These are phyloP conservation scores for Nemotelus nigrinus DNA, from an alignment of 2,888 invertebrate genomes.

Conservation along the genomic window DNA sequence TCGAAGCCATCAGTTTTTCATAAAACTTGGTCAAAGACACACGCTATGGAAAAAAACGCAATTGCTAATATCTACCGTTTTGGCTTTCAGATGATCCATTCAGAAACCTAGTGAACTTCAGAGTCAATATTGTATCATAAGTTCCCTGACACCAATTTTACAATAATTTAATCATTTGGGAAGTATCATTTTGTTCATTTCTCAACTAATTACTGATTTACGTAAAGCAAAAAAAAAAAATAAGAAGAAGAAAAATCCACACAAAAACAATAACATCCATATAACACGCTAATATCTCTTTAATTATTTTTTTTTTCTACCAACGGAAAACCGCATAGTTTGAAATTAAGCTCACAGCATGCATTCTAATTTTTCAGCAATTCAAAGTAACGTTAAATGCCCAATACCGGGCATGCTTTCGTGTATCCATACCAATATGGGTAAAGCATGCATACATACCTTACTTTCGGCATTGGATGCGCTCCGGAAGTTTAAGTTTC, in stretches of 20 bases:
- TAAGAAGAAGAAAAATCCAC: too few species aligned
- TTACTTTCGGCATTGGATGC: constrained; percentile 4
- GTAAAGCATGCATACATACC: constrained; percentile 7
- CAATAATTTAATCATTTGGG: background rate
- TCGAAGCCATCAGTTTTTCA: too few species aligned
- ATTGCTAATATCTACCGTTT: too few species aligned
- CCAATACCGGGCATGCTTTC: background rate
- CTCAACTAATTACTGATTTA: background rate
- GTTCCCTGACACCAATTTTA: background rate
- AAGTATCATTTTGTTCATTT: constrained; percentile 1
- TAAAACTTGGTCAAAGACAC: too few species aligned
- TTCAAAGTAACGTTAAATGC: constrained; percentile 1
- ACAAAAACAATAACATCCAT: too few species aligned
- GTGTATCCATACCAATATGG: background rate
- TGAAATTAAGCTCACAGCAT: constrained; percentile 15
- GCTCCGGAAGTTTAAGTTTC: constrained; percentile 32
- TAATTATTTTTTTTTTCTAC: background rate
- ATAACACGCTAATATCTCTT: background rate
- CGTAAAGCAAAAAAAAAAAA: too few species aligned
- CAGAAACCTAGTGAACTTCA: too few species aligned
- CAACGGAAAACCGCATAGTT: background rate
- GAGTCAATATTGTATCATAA: background rate
- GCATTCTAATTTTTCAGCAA: constrained; percentile 28
- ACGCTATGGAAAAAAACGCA: too few species aligned
- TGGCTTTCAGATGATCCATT: too few species aligned